phyloP scores from a whole-genome alignment of 2,113 vertebrate species.

The Pavo muticus region DNA sequence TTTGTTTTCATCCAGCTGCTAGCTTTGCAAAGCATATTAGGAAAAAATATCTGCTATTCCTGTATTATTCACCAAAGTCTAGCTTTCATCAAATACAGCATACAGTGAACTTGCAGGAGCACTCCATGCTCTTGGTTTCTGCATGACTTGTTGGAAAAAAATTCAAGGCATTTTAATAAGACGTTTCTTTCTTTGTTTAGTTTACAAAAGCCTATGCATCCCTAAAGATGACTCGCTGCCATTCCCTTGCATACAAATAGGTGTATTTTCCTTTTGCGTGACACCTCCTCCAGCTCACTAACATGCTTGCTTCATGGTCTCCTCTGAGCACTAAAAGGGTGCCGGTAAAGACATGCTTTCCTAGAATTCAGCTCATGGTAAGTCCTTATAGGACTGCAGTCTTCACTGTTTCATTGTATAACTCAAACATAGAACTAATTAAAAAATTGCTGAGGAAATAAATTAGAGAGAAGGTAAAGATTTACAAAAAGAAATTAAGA shows the following conservation, averaged over 20 bases:
- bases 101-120: not conserved
- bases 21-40: not conserved
- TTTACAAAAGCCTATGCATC: not conserved
- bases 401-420: not conserved
- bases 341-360: not conserved
- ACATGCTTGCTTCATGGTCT: not conserved
- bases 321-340: not conserved
- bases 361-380: not conserved
- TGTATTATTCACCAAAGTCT: not conserved
- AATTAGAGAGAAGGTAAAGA: not conserved
- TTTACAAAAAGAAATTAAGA: not conserved
- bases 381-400: not conserved
- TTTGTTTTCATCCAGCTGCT: conserved; percentile 36
- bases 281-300: not conserved
- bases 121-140: not conserved
- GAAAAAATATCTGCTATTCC: not conserved
- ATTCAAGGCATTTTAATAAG: not conserved
- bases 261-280: not conserved
- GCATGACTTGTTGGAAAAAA: not conserved
- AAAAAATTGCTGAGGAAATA: not conserved
- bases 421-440: not conserved
- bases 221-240: not conserved
- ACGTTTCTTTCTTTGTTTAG: conserved; percentile 9
- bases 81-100: not conserved
- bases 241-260: not conserved